A percentile compares a stretch with the other conserved stretches of the same genome.
These are phyloP conservation scores for Babylonia areolata DNA, from an alignment of 1,140 invertebrate species.

Conservation along the genomic window DNA sequence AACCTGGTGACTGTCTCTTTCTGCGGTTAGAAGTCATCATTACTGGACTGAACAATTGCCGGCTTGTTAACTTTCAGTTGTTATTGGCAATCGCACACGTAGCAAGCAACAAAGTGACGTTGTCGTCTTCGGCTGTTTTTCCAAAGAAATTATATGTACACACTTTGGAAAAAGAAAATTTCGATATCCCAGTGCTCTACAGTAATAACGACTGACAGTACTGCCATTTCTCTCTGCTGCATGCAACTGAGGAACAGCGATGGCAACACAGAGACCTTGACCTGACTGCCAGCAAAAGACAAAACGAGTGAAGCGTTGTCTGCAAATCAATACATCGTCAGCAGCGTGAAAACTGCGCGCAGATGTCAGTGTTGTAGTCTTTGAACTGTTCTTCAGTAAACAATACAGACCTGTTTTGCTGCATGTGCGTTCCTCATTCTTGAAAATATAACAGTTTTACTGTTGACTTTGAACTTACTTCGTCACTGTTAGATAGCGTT, in stretches of 20 bases:
- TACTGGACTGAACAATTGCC: too few species aligned
- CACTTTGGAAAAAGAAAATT: too few species aligned
- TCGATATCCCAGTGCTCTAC: too few species aligned
- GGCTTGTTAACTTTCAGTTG: too few species aligned
- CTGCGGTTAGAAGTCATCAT: too few species aligned
- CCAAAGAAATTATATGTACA: too few species aligned
- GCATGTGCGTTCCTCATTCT: neutral
- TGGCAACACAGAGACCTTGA: neutral
- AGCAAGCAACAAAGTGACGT: too few species aligned
- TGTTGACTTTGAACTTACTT: neutral
- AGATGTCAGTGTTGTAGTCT: neutral
- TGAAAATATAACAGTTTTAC: neutral
- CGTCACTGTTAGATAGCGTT: too few species aligned
- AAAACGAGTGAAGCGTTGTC: neutral
- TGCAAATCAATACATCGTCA: neutral
- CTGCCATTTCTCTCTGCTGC: neutral
- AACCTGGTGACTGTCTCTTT: too few species aligned
- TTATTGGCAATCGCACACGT: too few species aligned
- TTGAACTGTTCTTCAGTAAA: neutral
- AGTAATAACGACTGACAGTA: neutral
- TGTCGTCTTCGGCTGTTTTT: too few species aligned
- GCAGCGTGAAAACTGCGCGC: neutral
- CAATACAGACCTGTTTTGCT: neutral
- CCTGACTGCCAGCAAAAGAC: neutral
- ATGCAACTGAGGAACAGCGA: neutral